Percentiles rank a stretch among this genome's conserved stretches.
Evolutionary conservation across 2,113 vertebrate species (phyloP).

Genomic region (Boulengeromyrus knoepffleri): DNA sequence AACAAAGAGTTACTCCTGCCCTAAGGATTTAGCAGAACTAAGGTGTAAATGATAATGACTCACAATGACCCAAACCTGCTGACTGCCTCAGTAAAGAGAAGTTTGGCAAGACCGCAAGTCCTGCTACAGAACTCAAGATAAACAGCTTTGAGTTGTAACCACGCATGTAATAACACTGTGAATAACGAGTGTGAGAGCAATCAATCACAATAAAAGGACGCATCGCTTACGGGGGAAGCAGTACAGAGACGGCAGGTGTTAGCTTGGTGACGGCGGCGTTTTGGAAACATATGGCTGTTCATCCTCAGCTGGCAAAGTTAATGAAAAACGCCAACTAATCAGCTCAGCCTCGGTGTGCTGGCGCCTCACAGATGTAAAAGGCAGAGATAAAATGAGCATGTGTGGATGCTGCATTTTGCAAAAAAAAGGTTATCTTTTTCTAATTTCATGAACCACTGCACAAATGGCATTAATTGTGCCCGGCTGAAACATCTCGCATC

Average conservation of each 20-base stretch:
- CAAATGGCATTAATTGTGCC: constrained; percentile 4
- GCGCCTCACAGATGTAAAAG: background rate
- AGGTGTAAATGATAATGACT: background rate
- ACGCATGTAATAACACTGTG: background rate
- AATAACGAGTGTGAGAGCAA: background rate
- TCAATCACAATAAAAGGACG: background rate
- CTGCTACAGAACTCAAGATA: background rate
- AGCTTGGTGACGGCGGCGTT: background rate
- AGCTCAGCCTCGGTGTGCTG: background rate
- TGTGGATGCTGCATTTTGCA: background rate
- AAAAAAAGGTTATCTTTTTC: background rate
- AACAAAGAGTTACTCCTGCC: background rate
- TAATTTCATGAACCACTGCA: constrained; percentile 14
- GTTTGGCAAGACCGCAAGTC: background rate
- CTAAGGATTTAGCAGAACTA: background rate
- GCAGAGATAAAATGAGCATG: background rate
- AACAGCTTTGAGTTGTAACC: constrained; percentile 2
- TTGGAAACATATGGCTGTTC: background rate
- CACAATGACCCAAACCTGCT: background rate
- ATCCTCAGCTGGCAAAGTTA: background rate
- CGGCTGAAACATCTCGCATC: background rate
- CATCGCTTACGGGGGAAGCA: background rate
- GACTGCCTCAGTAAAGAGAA: background rate
- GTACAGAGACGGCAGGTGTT: background rate
- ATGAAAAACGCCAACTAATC: constrained; percentile 1